A percentile compares a stretch with the other conserved stretches of the same genome.
These are phyloP conservation scores for Formicarius rufipectus DNA, from an alignment of 2,113 vertebrate species.

Conservation along the genomic window DNA sequence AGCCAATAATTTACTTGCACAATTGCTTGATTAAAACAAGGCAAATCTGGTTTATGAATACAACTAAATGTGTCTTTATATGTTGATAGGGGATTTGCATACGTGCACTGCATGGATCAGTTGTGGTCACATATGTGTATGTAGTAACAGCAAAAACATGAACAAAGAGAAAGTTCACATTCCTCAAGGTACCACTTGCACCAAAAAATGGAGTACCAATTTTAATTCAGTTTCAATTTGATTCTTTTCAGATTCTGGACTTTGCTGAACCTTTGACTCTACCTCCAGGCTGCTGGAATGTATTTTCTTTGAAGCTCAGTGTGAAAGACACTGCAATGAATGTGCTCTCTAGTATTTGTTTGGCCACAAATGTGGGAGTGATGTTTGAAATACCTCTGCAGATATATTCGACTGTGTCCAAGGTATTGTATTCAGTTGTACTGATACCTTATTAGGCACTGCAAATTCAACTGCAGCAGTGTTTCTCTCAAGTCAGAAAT, in stretches of 20 bases:
- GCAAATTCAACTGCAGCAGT: background rate
- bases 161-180: background rate
- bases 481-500: background rate
- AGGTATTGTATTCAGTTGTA: conserved; percentile 56
- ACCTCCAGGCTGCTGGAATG: conserved; percentile 88
- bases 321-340: conserved; percentile 77
- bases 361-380: conserved; percentile 84
- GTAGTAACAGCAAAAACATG: background rate
- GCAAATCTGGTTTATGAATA: background rate
- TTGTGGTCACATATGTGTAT: background rate
- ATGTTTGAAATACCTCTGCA: conserved; percentile 86
- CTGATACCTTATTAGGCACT: background rate
- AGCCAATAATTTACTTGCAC: background rate
- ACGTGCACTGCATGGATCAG: background rate
- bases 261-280: conserved; percentile 82
- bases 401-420: conserved; percentile 74
- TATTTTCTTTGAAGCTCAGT: conserved; percentile 86
- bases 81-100: background rate
- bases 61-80: background rate
- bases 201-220: background rate
- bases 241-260: conserved; percentile 84
- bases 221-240: conserved; percentile 24
- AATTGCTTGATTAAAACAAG: conserved; percentile 4
- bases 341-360: conserved; percentile 80
- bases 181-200: background rate